Conservation (phyloP, 2,888 invertebrate species). For the Sinhomidia bicolor region DNA sequence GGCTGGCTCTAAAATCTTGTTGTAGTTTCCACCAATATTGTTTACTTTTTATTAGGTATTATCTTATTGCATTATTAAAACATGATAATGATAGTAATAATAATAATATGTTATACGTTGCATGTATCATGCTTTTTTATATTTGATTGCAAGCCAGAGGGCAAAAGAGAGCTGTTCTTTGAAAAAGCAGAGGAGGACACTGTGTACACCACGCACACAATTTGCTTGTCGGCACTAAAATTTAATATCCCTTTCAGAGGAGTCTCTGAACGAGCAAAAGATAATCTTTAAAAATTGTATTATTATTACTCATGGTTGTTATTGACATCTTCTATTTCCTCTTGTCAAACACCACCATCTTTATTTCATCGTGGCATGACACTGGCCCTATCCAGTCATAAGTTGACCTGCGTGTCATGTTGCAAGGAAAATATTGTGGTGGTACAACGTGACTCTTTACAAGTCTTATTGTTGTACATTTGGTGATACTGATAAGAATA, state of each 20-base stretch:
- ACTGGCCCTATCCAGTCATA: slow-evolving; percentile 55
- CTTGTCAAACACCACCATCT: slow-evolving; percentile 59
- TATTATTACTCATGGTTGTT: too few relatives aligned
- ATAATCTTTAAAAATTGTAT: slow-evolving; percentile 54
- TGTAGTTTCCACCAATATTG: too few relatives aligned
- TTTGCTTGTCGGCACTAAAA: not conserved
- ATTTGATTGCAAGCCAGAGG: not conserved
- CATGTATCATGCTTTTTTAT: not conserved
- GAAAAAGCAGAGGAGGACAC: not conserved
- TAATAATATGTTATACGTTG: too few relatives aligned
- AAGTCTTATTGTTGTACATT: not conserved
- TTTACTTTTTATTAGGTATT: too few relatives aligned
- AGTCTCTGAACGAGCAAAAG: not conserved
- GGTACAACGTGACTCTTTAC: not conserved
- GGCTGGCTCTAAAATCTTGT: too few relatives aligned
- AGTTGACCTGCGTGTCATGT: slow-evolving; percentile 44
- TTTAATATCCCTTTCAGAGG: not conserved
- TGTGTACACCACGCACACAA: not conserved
- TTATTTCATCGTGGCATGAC: slow-evolving; percentile 59
- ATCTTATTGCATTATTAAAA: too few relatives aligned
- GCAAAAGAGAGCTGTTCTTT: not conserved
- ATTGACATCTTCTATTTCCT: slow-evolving; percentile 46
- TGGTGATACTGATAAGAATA: too few relatives aligned
- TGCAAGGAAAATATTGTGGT: slow-evolving; percentile 6
- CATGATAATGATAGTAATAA: too few relatives aligned